Evolutionary conservation across 1,140 invertebrate genomes (phyloP).

Genomic region (Brachionus manjavacas): DNA sequence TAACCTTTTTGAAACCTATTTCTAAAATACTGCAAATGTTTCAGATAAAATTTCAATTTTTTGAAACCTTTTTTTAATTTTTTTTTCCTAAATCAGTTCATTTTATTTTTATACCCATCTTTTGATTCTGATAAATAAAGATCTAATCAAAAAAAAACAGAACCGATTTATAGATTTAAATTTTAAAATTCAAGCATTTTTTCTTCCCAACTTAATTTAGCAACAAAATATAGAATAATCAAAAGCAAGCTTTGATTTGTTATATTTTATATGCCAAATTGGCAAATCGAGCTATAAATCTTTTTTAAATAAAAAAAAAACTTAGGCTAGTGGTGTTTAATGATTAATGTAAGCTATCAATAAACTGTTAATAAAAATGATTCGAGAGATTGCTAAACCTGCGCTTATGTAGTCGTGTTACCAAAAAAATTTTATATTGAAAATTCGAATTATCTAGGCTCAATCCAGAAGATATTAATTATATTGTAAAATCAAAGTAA

Average conservation of each 20-base stretch:
- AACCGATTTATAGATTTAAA: not conserved
- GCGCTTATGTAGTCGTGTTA: not conserved
- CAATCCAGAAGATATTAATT: not conserved
- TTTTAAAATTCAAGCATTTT: not conserved
- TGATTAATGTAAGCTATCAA: not conserved
- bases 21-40: no score
- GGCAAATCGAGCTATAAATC: not conserved
- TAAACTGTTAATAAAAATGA: not conserved
- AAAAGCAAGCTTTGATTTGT: not conserved
- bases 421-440: not conserved
- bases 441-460: not conserved
- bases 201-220: not conserved
- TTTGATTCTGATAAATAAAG: not conserved
- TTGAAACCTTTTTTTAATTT: not conserved
- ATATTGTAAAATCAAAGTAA: not conserved
- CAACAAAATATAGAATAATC: not conserved
- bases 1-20: no score
- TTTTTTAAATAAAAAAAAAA: not conserved
- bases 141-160: not conserved
- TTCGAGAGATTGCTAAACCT: not conserved
- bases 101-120: not conserved
- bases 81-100: not conserved
- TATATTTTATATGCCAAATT: not conserved
- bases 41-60: no score
- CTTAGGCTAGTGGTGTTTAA: not conserved